These are phyloP conservation scores for Zaprionus camerounensis DNA, from an alignment of 1,140 invertebrate species.

Conservation along the genomic window DNA sequence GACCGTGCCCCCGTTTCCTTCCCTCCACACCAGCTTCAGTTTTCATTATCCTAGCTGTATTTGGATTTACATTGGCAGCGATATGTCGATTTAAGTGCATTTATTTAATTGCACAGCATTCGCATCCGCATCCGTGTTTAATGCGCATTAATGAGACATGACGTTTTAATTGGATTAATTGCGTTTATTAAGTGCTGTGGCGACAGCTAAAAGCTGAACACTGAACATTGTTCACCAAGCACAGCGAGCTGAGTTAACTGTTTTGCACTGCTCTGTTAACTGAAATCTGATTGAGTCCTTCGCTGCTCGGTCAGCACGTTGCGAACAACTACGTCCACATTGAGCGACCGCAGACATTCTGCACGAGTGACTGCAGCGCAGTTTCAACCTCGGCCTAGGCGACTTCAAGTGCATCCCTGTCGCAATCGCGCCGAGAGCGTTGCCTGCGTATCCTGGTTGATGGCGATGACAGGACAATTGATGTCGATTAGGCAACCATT, in stretches of 20 bases:
- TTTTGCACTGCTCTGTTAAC: conserved; percentile 1
- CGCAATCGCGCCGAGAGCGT: neutral
- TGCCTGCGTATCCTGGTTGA: neutral
- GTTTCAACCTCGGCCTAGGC: too few species aligned
- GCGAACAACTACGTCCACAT: conserved; percentile 11
- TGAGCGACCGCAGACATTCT: conserved; percentile 3
- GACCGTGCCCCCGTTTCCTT: neutral
- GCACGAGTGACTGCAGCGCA: too few species aligned
- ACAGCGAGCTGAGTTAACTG: neutral
- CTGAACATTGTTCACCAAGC: conserved; percentile 29
- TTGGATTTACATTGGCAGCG: conserved; percentile 56
- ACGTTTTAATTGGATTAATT: conserved; percentile 83
- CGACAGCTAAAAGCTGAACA: conserved; percentile 44
- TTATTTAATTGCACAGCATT: conserved; percentile 80
- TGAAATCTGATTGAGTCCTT: conserved; percentile 36
- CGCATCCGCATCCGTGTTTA: conserved; percentile 58
- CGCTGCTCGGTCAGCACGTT: conserved; percentile 36
- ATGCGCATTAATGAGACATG: conserved; percentile 79
- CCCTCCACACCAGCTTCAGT: neutral
- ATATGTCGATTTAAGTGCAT: conserved; percentile 69
- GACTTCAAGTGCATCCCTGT: too few species aligned
- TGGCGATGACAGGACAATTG: conserved; percentile 4
- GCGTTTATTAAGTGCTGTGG: conserved; percentile 71
- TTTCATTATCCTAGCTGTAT: conserved; percentile 4
- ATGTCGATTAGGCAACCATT: neutral